Evolutionary conservation across 2,888 invertebrate species (phyloP), one percentile per base, ranked within the genome.

Genomic region (Melieria omissa): DNA sequence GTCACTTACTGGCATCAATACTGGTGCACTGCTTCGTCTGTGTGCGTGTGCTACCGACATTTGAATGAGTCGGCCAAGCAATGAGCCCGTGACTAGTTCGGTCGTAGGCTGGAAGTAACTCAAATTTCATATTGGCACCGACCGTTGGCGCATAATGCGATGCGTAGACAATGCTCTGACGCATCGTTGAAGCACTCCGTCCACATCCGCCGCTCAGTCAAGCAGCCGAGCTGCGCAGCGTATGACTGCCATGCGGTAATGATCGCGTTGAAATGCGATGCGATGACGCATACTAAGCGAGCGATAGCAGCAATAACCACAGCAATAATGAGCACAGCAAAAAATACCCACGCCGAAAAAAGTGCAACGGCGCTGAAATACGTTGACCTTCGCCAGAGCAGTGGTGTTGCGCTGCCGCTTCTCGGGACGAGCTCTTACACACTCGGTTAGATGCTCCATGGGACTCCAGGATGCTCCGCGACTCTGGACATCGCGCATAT

Each of bases 131-230:
- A 29, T 29, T 29, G 29, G 29, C 29, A 29, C 29, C 29, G 29
- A 29, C 29, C 29, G 29, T 29, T 3, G 29, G 29, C 29, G 29
- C 29, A 29, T 29, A 29, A 29, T 29, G 29, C 29, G 29, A 29
- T 29, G 66, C 71, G 65, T 54, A 62, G 55, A 66, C 66, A 71
- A 55, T 61, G 44, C 49, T 42, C 66, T 65, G 65, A 66, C 71
- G 71, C 67, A 47, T 57, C 71, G 41, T 47, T 45, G 41, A 63
- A 55, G 47, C 66, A 63, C 62, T 46, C 62, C 62, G 63, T n/a
- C 61, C 41, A 42, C 4, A 12, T 1, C 42, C 14, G 46, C n/a
- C 49, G 52, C 52, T 52, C 52, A 52, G n/a, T 64, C 49, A 64
- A 29, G 16, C 44, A 10, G 14, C 16, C 44, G 52, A 4, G 4